A percentile compares a stretch with the other conserved stretches of the same genome.
Conservation (phyloP, 1,140 invertebrate species). For the Aphelinus certus region DNA sequence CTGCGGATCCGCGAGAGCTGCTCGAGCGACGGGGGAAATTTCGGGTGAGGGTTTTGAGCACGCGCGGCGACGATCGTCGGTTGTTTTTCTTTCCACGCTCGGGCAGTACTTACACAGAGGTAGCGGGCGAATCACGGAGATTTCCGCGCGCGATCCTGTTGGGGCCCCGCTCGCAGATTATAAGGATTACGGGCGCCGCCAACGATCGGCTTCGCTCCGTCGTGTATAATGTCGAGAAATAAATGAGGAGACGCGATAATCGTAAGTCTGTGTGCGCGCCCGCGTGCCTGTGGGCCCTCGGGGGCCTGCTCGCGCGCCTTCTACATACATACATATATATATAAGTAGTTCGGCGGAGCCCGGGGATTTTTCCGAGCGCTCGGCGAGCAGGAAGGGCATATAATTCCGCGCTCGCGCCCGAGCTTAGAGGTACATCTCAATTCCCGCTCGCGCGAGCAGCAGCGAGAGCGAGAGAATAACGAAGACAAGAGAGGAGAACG, state of each 20-base stretch:
- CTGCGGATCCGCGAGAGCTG: background rate
- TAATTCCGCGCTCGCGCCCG: conserved; percentile 42
- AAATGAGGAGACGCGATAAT: conserved; percentile 34
- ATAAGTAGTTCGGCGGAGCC: conserved; percentile 22
- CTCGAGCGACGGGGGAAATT: background rate
- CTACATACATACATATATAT: too few species aligned
- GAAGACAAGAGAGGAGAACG: background rate
- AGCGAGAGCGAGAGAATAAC: background rate
- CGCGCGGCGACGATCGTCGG: too few species aligned
- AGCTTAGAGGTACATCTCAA: conserved; percentile 46
- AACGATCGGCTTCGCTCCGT: conserved; percentile 25
- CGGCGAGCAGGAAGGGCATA: conserved; percentile 33
- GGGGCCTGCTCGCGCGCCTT: too few species aligned
- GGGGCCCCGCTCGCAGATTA: conserved; percentile 15
- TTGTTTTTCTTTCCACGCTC: too few species aligned
- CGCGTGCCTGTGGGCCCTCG: too few species aligned
- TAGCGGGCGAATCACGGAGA: conserved; percentile 5
- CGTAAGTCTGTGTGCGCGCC: conserved; percentile 25
- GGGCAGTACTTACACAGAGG: too few species aligned
- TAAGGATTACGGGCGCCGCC: conserved; percentile 25
- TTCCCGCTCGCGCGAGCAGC: conserved; percentile 35
- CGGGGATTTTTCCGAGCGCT: conserved; percentile 9
- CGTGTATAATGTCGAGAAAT: conserved; percentile 31
- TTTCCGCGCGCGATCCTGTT: conserved; percentile 2
- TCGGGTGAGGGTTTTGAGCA: too few species aligned